Evolutionary conservation across 2,113 vertebrate species (phyloP).

Genomic region (Tupaia chinensis): DNA sequence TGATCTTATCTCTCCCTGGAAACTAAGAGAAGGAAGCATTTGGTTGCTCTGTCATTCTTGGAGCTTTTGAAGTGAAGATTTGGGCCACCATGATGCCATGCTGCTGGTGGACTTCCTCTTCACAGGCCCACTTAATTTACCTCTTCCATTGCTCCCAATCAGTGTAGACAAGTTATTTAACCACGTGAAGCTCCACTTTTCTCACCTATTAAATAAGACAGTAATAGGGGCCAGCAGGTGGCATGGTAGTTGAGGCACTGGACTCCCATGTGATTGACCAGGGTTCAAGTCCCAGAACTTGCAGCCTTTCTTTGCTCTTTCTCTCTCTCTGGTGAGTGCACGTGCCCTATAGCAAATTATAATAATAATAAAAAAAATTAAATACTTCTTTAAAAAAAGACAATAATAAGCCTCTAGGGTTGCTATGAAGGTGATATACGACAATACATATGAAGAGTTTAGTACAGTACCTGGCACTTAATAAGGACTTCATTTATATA

Average conservation of each 20-base stretch:
- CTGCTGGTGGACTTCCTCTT: neutral
- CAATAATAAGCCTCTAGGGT: neutral
- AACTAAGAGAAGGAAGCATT: neutral
- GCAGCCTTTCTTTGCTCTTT: too few species aligned
- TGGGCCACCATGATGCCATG: neutral
- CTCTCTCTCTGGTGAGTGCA: too few species aligned
- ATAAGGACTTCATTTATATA: conserved; percentile 15
- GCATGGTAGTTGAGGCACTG: too few species aligned
- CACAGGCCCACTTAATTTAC: neutral
- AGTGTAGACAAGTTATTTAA: neutral
- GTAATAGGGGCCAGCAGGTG: too few species aligned
- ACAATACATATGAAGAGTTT: conserved; percentile 10
- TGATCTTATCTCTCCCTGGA: neutral
- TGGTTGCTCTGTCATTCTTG: neutral
- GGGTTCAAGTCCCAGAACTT: too few species aligned
- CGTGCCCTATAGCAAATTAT: too few species aligned
- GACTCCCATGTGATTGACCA: too few species aligned
- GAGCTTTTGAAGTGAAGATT: conserved; percentile 17
- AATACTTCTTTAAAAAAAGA: neutral
- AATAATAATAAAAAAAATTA: too few species aligned
- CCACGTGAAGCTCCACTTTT: conserved; percentile 8
- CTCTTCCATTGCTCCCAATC: neutral
- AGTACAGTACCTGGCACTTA: neutral
- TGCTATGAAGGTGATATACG: neutral
- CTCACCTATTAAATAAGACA: conserved; percentile 13